These are phyloP conservation scores for Paedocypris micromegethes DNA, from an alignment of 2,797 vertebrate species.

Conservation along the genomic window DNA sequence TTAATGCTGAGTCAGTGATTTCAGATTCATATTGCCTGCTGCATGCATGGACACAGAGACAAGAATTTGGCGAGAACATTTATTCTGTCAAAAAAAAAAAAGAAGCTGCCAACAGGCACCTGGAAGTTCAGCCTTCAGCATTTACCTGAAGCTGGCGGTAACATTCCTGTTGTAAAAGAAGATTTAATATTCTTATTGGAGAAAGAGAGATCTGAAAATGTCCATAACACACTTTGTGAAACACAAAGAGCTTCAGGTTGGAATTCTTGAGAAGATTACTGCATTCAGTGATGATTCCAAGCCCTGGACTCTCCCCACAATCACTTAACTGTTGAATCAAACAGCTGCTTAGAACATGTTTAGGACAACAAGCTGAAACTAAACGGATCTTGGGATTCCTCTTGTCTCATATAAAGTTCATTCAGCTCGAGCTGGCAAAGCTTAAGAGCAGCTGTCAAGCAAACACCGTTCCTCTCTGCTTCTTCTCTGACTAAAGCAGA, in stretches of 20 bases:
- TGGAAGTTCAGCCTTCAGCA: conserved; percentile 16
- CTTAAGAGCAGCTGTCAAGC: conserved; percentile 23
- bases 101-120: conserved; percentile 27
- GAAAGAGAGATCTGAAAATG: background rate
- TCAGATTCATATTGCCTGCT: conserved; percentile 3
- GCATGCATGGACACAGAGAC: conserved; percentile 26
- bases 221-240: background rate
- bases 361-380: conserved; percentile 27
- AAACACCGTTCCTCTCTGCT: background rate
- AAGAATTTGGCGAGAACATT: conserved; percentile 23
- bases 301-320: conserved; percentile 16
- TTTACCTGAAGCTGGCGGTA: conserved; percentile 34
- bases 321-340: conserved; percentile 38
- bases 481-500: background rate
- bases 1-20: conserved; percentile 20
- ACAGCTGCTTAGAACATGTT: conserved; percentile 39
- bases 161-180: conserved; percentile 12
- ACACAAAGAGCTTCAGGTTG: background rate
- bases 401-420: conserved; percentile 18
- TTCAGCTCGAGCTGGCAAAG: conserved; percentile 32
- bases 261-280: conserved; percentile 13
- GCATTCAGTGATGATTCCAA: conserved; percentile 23
- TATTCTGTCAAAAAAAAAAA: conserved; percentile 19
- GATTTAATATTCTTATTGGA: background rate
- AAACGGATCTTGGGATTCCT: conserved; percentile 16